Conservation (phyloP, 2,113 vertebrate species). For the Sapayoa aenigma region DNA sequence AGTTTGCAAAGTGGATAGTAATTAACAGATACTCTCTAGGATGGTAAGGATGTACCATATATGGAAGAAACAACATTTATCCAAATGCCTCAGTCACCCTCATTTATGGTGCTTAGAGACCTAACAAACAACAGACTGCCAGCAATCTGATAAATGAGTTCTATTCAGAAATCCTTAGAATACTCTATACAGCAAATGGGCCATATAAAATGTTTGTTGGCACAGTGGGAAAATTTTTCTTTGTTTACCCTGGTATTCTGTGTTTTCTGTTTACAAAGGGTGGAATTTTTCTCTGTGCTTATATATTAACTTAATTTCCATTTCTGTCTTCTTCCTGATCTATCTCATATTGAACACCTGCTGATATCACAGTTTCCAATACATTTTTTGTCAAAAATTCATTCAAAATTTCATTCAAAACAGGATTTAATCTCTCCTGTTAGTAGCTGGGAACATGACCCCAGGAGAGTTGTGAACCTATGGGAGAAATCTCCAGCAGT, state of each 20-base stretch:
- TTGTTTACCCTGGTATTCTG: neutral
- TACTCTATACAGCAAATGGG: neutral
- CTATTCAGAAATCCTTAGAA: neutral
- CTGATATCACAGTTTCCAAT: neutral
- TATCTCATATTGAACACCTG: neutral
- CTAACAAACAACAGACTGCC: conserved; percentile 52
- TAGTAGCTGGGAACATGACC: neutral
- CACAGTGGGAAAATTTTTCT: neutral
- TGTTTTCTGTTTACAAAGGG: neutral
- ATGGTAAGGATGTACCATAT: conserved; percentile 15
- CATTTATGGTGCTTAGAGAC: conserved; percentile 51
- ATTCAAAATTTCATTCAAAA: neutral
- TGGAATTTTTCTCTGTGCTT: neutral
- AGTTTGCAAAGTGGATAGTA: neutral
- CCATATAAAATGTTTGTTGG: neutral
- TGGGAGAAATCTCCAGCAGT: neutral
- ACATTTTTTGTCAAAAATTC: neutral
- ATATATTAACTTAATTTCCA: neutral
- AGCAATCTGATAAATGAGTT: neutral
- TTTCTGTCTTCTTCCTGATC: neutral
- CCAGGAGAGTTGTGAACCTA: neutral
- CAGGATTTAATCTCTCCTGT: neutral
- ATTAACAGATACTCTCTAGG: conserved; percentile 22
- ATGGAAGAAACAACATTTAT: conserved; percentile 31
- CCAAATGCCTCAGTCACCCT: conserved; percentile 30